Base-by-base conservation (phyloP, 2,888 invertebrate species). In the Eupithecia centaureata region DNA sequence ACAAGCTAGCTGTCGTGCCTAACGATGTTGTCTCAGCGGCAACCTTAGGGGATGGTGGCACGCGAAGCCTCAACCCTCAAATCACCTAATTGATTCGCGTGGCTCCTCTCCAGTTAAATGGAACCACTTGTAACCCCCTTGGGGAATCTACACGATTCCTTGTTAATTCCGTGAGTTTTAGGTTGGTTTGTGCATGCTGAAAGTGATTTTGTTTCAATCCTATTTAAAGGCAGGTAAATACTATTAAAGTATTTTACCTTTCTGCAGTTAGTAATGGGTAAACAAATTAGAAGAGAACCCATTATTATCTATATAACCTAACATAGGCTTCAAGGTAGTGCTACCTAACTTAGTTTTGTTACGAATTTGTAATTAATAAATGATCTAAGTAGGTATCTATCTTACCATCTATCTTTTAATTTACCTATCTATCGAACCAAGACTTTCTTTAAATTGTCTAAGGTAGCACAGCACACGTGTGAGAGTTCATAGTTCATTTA, bases 31-130 rank as follows among this genome's bases (percentile, higher is more conserved):
- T 77, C 73, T 76, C 67, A 71, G 75, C 65, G 76, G 77, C 61
- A 66, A 62, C 65, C 66, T 71, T 54, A 68, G 54, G 68, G 73
- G 74, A 73, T 74, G 65, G 72, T 69, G 74, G 73, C 86, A 86
- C 86, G 87, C 86, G 71, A 86, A 76, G 73, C 77, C 79, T 74
- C 79, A 79, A 77, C 82, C 80, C 82, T 86, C 86, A 83, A 86
- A 86, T 87, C 80, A 85, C 81, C 82, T 87, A 87, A 88, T 87
- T 87, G 88, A 85, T 84, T 86, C 78, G 82, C 82, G 82, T 86
- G 82, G 82, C 76, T 76, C 73, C 77, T 77, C 78, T 82, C 77
- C 79, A 82, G 78, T 72, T 72, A 66, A 73, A 77, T 74, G 72
- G 73, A 71, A 72, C 72, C 72, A 74, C 77, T 78, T 79, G 61